Conservation (phyloP, 1,140 invertebrate species). For the Epicauta chinensis region DNA sequence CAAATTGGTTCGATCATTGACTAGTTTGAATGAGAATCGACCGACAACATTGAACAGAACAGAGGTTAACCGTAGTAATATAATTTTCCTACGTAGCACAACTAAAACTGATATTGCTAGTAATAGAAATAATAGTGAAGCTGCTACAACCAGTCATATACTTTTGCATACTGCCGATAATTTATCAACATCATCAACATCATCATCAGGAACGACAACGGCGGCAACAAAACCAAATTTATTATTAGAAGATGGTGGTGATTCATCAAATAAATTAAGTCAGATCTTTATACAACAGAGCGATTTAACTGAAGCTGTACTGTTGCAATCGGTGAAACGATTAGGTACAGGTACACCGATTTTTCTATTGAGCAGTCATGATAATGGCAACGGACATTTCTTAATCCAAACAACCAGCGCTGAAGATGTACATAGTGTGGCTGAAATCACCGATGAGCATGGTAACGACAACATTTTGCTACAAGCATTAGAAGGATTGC, state of each 20-base stretch:
- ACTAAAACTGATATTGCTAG: constrained; percentile 34
- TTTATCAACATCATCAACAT: constrained; percentile 5
- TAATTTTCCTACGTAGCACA: constrained; percentile 36
- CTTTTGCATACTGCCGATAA: constrained; percentile 33
- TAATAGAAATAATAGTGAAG: no score
- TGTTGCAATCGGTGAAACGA: constrained; percentile 39
- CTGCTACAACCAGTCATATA: constrained; percentile 24
- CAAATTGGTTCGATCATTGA: constrained; percentile 28
- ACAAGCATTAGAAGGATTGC: constrained; percentile 31
- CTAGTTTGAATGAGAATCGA: constrained; percentile 13
- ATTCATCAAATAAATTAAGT: constrained; percentile 20
- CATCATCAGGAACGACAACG: neutral
- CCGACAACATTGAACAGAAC: neutral
- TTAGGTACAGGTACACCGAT: constrained; percentile 37
- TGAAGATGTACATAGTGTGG: constrained; percentile 14
- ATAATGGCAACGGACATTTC: constrained; percentile 37
- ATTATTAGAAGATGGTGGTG: constrained; percentile 24
- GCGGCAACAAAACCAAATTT: neutral
- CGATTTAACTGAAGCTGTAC: constrained; percentile 35
- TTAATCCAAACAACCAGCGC: constrained; percentile 37
- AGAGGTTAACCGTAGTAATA: constrained; percentile 37
- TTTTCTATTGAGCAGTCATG: constrained; percentile 36
- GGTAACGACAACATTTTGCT: constrained; percentile 27
- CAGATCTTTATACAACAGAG: constrained; percentile 39
- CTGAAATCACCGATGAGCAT: constrained; percentile 19